phyloP scores from a whole-genome alignment of 2,888 invertebrate genomes.

The Athripsodes cinereus region DNA sequence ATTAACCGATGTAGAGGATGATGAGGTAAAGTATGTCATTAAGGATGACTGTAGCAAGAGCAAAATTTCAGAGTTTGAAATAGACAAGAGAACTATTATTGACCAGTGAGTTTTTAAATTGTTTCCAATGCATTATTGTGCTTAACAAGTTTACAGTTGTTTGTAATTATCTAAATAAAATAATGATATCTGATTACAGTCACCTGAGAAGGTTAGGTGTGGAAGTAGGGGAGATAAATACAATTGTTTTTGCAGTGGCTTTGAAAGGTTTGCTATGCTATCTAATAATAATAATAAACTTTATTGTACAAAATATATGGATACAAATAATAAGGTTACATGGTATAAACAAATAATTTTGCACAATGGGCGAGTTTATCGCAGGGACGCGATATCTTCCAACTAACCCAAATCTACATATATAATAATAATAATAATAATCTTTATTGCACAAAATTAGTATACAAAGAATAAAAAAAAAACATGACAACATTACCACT shows the following conservation, averaged over 20 bases:
- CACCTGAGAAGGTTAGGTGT: conserved; percentile 72
- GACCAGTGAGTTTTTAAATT: conserved; percentile 52
- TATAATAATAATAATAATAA: too few species aligned
- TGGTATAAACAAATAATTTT: too few species aligned
- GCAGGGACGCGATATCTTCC: too few species aligned
- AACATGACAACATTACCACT: too few species aligned
- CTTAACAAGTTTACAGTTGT: neutral
- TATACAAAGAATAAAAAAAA: too few species aligned
- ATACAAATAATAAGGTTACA: too few species aligned
- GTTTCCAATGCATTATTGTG: too few species aligned
- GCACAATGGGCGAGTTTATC: too few species aligned
- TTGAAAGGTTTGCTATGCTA: conserved; percentile 52
- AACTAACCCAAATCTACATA: too few species aligned
- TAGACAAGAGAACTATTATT: conserved; percentile 47
- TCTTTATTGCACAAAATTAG: too few species aligned
- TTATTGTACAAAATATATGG: too few species aligned
- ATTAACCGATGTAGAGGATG: conserved; percentile 26
- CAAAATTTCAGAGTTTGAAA: conserved; percentile 44
- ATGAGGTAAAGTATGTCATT: conserved; percentile 37
- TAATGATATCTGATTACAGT: conserved; percentile 37
- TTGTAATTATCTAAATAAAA: neutral
- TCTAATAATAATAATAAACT: too few species aligned
- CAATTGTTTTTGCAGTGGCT: conserved; percentile 65
- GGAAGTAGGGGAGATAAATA: conserved; percentile 60
- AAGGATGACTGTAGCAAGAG: conserved; percentile 42